Conservation (phyloP, 1,140 invertebrate species). For the Xylocopa sonorina region DNA sequence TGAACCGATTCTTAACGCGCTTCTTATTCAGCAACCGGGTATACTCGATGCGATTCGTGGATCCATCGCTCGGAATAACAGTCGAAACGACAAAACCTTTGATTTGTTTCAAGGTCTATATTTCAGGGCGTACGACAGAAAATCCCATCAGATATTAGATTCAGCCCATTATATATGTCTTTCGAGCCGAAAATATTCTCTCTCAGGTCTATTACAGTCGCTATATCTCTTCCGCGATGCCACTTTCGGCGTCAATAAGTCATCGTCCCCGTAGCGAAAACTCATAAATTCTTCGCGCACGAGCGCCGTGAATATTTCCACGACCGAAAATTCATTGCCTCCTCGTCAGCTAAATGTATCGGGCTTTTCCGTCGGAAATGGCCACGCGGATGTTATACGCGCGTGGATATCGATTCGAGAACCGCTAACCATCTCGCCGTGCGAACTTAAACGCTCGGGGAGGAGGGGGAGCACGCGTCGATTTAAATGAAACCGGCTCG, state of each 20-base stretch:
- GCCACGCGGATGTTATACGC: not conserved
- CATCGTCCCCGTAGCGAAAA: not conserved
- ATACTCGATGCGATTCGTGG: too few species aligned
- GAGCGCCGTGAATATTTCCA: not conserved
- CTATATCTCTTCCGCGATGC: not conserved
- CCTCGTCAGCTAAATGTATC: not conserved
- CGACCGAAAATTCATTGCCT: slow-evolving; percentile 10
- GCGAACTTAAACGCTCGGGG: not conserved
- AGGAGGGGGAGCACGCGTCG: not conserved
- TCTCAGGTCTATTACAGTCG: not conserved
- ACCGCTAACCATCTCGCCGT: not conserved
- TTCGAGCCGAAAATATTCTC: not conserved
- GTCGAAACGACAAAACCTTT: too few species aligned
- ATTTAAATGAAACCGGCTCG: not conserved
- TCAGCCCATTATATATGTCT: too few species aligned
- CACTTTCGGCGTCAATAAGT: not conserved
- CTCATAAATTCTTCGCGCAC: slow-evolving; percentile 20
- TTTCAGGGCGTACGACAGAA: too few species aligned
- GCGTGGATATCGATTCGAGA: not conserved
- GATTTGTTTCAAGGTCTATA: too few species aligned
- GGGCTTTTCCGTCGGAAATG: not conserved
- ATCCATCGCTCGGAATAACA: too few species aligned
- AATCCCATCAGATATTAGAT: too few species aligned
- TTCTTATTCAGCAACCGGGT: too few species aligned
- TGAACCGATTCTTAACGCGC: too few species aligned